Evolutionary conservation across 2,113 vertebrate species (phyloP).

Genomic region (Nerophis lumbriciformis): DNA sequence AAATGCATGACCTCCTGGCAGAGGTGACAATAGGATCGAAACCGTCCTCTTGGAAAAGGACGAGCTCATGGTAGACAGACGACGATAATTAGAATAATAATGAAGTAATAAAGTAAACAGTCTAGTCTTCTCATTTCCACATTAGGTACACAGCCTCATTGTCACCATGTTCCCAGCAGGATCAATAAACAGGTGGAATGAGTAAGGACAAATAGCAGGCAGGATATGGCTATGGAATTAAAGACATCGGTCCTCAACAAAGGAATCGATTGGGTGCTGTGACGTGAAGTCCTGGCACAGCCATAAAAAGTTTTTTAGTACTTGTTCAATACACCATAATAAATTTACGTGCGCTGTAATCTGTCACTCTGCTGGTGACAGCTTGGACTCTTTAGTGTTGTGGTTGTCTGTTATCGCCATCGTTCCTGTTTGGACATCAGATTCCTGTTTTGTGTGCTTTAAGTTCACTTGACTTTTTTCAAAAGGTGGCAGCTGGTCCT

Average conservation of each 20-base stretch:
- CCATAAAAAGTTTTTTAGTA: not conserved
- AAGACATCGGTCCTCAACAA: slow-evolving; percentile 40
- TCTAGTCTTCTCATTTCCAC: slow-evolving; percentile 13
- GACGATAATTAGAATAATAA: no score
- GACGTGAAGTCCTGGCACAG: slow-evolving; percentile 28
- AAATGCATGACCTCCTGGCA: no score
- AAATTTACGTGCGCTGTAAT: slow-evolving; percentile 2
- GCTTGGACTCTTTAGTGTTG: no score
- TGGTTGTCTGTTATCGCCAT: no score
- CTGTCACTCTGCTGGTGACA: no score
- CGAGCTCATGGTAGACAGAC: no score
- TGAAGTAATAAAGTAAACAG: not conserved
- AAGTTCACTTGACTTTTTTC: no score
- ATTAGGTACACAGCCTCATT: slow-evolving; percentile 21
- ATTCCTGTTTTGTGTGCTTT: no score
- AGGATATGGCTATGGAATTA: slow-evolving; percentile 28
- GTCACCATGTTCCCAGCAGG: slow-evolving; percentile 24
- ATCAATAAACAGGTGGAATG: slow-evolving; percentile 59
- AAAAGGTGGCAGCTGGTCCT: no score
- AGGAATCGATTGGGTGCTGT: slow-evolving; percentile 29
- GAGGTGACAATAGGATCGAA: no score
- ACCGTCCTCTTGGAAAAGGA: no score
- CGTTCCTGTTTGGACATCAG: no score
- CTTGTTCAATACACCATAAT: slow-evolving; percentile 1
- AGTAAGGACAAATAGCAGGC: slow-evolving; percentile 33